Base-by-base conservation (phyloP, 2,888 invertebrate species). In the Carterocephalus palaemon region DNA sequence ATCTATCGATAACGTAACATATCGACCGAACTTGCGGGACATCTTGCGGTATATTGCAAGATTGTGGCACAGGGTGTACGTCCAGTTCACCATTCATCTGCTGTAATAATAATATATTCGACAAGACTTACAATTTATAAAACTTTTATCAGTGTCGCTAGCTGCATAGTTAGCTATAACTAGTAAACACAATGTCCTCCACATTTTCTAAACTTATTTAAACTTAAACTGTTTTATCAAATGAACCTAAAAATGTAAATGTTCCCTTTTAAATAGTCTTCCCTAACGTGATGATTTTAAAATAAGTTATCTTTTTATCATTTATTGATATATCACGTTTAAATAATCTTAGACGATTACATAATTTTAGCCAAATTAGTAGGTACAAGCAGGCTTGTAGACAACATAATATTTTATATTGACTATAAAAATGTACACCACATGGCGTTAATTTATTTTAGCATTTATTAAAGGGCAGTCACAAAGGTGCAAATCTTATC, bases 51-150 rank as follows among this genome's bases (percentile, higher is more conserved):
- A n/a, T n/a, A n/a, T n/a, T n/a, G n/a, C n/a, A n/a, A n/a, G n/a
- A n/a, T n/a, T n/a, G n/a, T n/a, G n/a, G n/a, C n/a, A n/a, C n/a
- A n/a, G n/a, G n/a, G n/a, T n/a, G n/a, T n/a, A n/a, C n/a, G n/a
- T n/a, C n/a, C n/a, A n/a, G n/a, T n/a, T n/a, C n/a, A n/a, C n/a
- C n/a, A n/a, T n/a, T n/a, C n/a, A n/a, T n/a, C n/a, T n/a, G n/a
- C n/a, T n/a, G n/a, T n/a, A n/a, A n/a, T n/a, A 28, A 23, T 9
- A 29, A 15, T 5, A 9, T 12, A 9, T 2, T 17, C 9, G n/a
- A 8, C 40, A 9, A 20, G 19, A 45, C 59, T 60, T 46, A 60
- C 60, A 59, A 31, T 55, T 60, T 16, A 60, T 53, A 31, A 46
- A 53, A 28, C 43, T 46, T 10, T 55, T 57, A 5, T 51, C 51